These are phyloP conservation scores for Coenonympha arcania DNA, from an alignment of 2,888 invertebrate genomes.

Conservation along the genomic window DNA sequence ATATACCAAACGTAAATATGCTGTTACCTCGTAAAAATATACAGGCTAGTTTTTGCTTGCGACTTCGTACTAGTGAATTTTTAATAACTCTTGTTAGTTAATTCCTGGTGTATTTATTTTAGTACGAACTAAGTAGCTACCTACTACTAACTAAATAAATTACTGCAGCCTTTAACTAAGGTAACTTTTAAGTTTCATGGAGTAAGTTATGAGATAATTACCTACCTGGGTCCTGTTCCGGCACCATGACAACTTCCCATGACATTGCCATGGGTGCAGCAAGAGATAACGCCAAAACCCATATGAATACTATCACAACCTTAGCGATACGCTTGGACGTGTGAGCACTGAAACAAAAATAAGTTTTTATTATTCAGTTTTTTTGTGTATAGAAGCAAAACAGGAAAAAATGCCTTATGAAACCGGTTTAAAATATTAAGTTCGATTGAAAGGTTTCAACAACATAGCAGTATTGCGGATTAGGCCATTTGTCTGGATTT, in stretches of 20 bases:
- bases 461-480: background rate
- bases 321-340: constrained; percentile 83
- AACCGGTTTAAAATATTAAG: background rate
- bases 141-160: too few species aligned
- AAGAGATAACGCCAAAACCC: constrained; percentile 79
- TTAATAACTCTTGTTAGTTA: too few species aligned
- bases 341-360: constrained; percentile 75
- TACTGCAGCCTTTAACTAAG: too few species aligned
- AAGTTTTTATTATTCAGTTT: background rate
- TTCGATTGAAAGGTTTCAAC: constrained; percentile 15
- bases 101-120: too few species aligned
- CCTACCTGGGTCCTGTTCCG: constrained; percentile 61
- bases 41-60: too few species aligned
- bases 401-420: background rate
- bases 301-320: constrained; percentile 82
- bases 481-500: constrained; percentile 13
- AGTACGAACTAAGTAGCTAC: too few species aligned
- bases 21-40: too few species aligned
- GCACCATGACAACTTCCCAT: constrained; percentile 71
- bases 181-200: too few species aligned
- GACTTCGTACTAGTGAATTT: too few species aligned
- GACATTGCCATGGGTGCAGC: constrained; percentile 81
- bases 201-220: background rate
- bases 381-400: background rate
- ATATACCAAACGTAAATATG: background rate